Base-by-base conservation (phyloP, 2,797 vertebrate species). In the Paratrypauchen microcephalus region DNA sequence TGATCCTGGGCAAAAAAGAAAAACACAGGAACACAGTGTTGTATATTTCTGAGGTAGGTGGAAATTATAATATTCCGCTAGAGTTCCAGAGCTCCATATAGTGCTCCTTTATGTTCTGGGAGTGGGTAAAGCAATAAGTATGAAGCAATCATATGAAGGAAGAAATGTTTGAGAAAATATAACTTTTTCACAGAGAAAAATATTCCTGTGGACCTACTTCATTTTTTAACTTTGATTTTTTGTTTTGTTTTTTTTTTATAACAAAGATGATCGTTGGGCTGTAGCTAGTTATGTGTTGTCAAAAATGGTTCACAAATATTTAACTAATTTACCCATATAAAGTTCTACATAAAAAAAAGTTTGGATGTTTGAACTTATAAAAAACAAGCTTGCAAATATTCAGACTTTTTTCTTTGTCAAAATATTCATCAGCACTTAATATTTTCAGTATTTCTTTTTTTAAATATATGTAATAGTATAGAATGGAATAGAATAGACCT, bases 1-100 rank as follows among this genome's bases (percentile, higher is more conserved):
- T 57, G 65, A 57, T 57, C 57, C 28, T 11, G 16, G 19, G 60
- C 64, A 72, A 71, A 39, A 45, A 69, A n/a, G 66, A 70, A 65
- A 72, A 64, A 70, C 56, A 57, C 19, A 50, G 69, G 63, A 65
- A 45, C 41, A 45, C 13, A 39, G 52, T 36, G 16, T 13, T 24
- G 15, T 69, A 47, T 52, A 36, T 76, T 71, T 77, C 24, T 63
- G 13, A 26, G 64, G 28, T 32, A 11, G 61, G 67, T 57, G 56
- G 48, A 66, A 55, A 66, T 55, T n/a, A 55, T 54, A 66, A 54
- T 66, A 66, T 66, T 66, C 65, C 50, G 36, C 48, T 55, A 21
- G 65, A 54, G n/a, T 36, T 65, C 11, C 5, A 26, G 7, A 64
- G 39, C 39, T 24, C 60, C 41, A 41, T 62, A 41, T 62, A 64